Conservation (phyloP, 2,888 invertebrate species). For the Hirtodrosophila trivittata region DNA sequence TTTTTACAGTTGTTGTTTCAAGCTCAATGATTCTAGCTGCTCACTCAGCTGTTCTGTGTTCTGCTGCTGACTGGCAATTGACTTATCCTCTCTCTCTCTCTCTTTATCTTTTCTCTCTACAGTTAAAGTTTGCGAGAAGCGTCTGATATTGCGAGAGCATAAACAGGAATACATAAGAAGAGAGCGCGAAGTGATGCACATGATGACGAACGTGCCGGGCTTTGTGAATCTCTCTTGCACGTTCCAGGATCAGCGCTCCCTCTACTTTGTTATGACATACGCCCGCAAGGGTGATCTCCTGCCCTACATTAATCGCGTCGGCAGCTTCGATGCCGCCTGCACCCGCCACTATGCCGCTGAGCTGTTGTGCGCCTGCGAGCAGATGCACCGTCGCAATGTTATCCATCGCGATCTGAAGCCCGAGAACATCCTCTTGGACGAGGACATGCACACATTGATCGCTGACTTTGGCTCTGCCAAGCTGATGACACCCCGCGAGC, state of each 20-base stretch:
- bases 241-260: slow-evolving; percentile 95
- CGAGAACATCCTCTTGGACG: slow-evolving; percentile 96
- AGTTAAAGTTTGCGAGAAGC: slow-evolving; percentile 99
- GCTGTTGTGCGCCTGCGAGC: slow-evolving; percentile 94
- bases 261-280: slow-evolving; percentile 98
- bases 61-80: background rate
- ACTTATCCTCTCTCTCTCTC: slow-evolving; percentile 22
- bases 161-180: slow-evolving; percentile 96
- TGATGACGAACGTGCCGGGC: slow-evolving; percentile 92
- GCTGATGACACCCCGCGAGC: slow-evolving; percentile 85
- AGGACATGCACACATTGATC: slow-evolving; percentile 97
- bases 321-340: slow-evolving; percentile 94
- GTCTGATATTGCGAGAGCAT: slow-evolving; percentile 95
- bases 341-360: slow-evolving; percentile 98
- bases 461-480: slow-evolving; percentile 99
- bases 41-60: slow-evolving; percentile 37
- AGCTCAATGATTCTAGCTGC: slow-evolving; percentile 27
- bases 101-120: slow-evolving; percentile 79
- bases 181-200: slow-evolving; percentile 96
- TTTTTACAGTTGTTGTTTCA: slow-evolving; percentile 48
- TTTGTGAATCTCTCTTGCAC: slow-evolving; percentile 97
- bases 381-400: slow-evolving; percentile 93
- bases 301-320: slow-evolving; percentile 94
- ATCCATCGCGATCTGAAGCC: slow-evolving; percentile 99
- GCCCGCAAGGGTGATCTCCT: slow-evolving; percentile 97